Base-by-base conservation (phyloP, 2,888 invertebrate genomes). In the Nomada flava region DNA sequence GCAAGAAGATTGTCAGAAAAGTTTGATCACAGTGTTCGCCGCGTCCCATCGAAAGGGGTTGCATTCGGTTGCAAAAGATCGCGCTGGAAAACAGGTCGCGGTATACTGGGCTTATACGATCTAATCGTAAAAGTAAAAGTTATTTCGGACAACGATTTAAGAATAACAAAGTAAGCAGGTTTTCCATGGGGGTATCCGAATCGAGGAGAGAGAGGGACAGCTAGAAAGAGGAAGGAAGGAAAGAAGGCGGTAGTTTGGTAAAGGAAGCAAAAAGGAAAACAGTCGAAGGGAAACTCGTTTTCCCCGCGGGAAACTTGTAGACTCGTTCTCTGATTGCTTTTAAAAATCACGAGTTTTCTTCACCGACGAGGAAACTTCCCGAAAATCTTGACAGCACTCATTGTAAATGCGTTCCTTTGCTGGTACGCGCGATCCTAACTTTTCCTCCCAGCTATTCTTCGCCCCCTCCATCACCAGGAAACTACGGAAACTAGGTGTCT, bases 111-210 rank as follows among this genome's bases (percentile, higher is more conserved):
- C 57, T 55, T 81, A 80, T 71, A 71, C 71, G 65, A n/a, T 60
- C 76, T 68, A 74, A 81, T 84, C 50, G 80, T 72, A 76, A 79
- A 86, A 87, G 84, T 89, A 86, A 87, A 86, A 87, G 88, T 88
- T 82, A 82, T 74, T 70, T 65, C 52, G 11, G 78, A 81, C 67
- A 83, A 57, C 82, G 75, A 79, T 87, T 84, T 79, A 73, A 65
- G 60, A 76, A 69, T 82, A 76, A 71, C 73, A 72, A 73, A 59
- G 79, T 81, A 84, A 88, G 85, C 87, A 79, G 64, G 80, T 80
- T 84, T 60, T 7, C 65, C 55, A 55, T 10, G 64, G n/a, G 13
- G 68, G 20, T 42, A 15, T 55, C 1, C 68, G 55, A 65, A 42
- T 50, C 62, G 73, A n/a, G 44, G 62, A 47, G 47, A 62, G 55